These are phyloP conservation scores for Scaptomyza caliginosa DNA, from an alignment of 2,888 invertebrate genomes.

Conservation along the genomic window DNA sequence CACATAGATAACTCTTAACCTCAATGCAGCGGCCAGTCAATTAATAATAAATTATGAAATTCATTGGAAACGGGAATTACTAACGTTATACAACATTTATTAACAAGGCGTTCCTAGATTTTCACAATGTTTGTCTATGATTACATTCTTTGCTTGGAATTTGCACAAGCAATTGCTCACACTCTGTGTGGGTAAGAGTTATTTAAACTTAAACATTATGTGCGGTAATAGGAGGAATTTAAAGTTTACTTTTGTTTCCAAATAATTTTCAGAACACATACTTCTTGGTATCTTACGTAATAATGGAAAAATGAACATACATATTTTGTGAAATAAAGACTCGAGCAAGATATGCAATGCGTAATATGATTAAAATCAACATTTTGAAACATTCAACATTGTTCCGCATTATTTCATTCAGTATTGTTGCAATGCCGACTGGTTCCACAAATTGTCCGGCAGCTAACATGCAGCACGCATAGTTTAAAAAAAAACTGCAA, in stretches of 20 bases:
- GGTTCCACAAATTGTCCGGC: slow-evolving; percentile 34
- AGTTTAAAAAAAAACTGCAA: slow-evolving; percentile 30
- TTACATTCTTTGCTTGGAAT: slow-evolving; percentile 32
- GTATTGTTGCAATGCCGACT: slow-evolving; percentile 21
- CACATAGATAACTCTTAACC: slow-evolving; percentile 19
- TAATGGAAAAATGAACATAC: too few species aligned
- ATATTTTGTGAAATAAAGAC: too few species aligned
- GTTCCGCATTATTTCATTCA: slow-evolving; percentile 53
- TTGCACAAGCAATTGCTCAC: slow-evolving; percentile 15
- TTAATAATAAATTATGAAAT: slow-evolving; percentile 76
- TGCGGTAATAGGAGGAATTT: too few species aligned
- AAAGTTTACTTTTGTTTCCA: too few species aligned
- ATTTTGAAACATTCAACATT: slow-evolving; percentile 35
- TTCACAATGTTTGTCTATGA: slow-evolving; percentile 21
- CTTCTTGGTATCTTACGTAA: not conserved
- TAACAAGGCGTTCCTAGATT: not conserved
- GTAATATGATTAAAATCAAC: slow-evolving; percentile 66
- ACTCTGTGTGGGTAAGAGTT: slow-evolving; percentile 19
- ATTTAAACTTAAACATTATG: slow-evolving; percentile 28
- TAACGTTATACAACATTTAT: slow-evolving; percentile 30
- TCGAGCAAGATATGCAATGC: not conserved
- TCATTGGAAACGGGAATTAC: slow-evolving; percentile 53
- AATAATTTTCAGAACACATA: too few species aligned
- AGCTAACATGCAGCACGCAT: slow-evolving; percentile 21
- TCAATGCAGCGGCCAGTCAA: slow-evolving; percentile 40